A percentile compares a stretch with the other conserved stretches of the same genome.
phyloP scores from a whole-genome alignment of 2,888 invertebrate genomes.

The Troides helena region DNA sequence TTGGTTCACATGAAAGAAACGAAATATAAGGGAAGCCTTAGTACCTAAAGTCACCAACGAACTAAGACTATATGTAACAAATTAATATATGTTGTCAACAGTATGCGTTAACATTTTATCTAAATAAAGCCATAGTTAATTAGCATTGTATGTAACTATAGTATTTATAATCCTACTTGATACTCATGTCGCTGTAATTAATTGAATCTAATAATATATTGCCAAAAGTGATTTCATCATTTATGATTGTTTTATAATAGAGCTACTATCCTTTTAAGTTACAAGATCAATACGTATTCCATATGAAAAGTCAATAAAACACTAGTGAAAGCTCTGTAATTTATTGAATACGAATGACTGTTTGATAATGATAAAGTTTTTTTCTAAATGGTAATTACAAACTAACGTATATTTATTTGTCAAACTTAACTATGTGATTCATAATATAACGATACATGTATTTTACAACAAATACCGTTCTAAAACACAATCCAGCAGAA shows the following conservation, averaged over 20 bases:
- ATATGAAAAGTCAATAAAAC: neutral
- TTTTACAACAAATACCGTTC: conserved; percentile 39
- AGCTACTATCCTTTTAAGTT: neutral
- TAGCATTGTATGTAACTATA: neutral
- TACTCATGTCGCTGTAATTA: conserved; percentile 5
- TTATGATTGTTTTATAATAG: neutral
- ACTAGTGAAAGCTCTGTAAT: too few relatives aligned
- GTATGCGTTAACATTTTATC: neutral
- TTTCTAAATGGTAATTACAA: too few relatives aligned
- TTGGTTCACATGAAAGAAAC: too few relatives aligned
- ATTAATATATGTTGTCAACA: too few relatives aligned
- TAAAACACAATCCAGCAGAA: conserved; percentile 62
- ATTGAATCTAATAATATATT: conserved; percentile 4
- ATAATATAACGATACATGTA: neutral
- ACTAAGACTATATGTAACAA: too few relatives aligned
- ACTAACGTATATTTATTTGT: too few relatives aligned
- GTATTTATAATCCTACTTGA: conserved; percentile 2
- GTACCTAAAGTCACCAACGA: too few relatives aligned
- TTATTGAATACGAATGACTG: too few relatives aligned
- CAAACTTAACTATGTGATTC: neutral
- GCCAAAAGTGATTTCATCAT: neutral
- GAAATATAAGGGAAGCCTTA: too few relatives aligned
- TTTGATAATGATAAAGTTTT: too few relatives aligned
- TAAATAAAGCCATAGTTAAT: neutral
- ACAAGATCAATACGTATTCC: neutral